A percentile compares a stretch with the other conserved stretches of the same genome.
Evolutionary conservation across 2,797 vertebrate species (phyloP).

Genomic region (Intellagama lesueurii): DNA sequence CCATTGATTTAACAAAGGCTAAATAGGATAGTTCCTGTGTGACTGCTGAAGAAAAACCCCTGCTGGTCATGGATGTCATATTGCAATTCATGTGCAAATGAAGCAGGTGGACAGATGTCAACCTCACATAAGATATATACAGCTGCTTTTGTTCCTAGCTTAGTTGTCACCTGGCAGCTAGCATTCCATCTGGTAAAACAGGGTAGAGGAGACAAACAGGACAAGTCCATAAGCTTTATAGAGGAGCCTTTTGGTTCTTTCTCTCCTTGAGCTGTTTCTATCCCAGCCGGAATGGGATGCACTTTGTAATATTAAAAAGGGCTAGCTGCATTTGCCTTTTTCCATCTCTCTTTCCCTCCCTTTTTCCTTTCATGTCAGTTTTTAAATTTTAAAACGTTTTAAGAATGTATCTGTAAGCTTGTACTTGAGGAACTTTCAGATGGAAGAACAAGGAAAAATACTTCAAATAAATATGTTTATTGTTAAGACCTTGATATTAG

Average conservation of each 20-base stretch:
- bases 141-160: neutral
- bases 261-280: neutral
- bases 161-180: neutral
- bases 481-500: neutral
- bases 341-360: neutral
- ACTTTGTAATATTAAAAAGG: neutral
- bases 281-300: neutral
- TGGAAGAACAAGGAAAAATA: no score
- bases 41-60: neutral
- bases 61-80: neutral
- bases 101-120: neutral
- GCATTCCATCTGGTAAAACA: neutral
- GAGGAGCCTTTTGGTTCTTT: neutral
- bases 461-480: neutral
- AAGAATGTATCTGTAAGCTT: no score
- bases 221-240: neutral
- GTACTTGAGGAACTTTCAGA: no score
- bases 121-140: neutral
- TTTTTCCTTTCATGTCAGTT: neutral
- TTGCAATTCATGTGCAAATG: neutral
- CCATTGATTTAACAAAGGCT: neutral
- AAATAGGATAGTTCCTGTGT: neutral
- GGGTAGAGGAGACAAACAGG: neutral
- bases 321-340: neutral
- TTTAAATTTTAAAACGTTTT: neutral